phyloP scores from a whole-genome alignment of 2,113 vertebrate species.

The Carlito syrichta region DNA sequence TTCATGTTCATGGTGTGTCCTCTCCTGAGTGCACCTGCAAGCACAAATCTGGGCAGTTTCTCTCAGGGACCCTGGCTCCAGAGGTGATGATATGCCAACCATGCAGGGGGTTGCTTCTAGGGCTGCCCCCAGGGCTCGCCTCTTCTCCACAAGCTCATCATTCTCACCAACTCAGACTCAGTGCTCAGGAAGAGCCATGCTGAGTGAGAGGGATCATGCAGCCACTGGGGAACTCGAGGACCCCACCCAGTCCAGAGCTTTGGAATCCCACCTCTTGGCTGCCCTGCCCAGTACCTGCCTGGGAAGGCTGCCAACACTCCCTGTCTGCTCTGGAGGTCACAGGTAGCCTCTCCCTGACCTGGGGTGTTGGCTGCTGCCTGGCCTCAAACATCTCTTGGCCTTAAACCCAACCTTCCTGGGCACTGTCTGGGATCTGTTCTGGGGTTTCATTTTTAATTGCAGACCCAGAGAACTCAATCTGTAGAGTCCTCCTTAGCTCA shows the following conservation, averaged over 20 bases:
- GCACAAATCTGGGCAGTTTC: background rate
- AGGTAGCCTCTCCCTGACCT: background rate
- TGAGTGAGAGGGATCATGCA: no score
- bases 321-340: background rate
- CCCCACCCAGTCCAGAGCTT: background rate
- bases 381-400: accelerated
- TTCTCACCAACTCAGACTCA: no score
- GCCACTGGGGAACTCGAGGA: background rate
- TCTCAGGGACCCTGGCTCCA: background rate
- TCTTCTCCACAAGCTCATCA: background rate
- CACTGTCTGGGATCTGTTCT: background rate
- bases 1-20: accelerated
- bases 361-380: background rate
- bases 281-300: background rate
- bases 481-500: background rate
- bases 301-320: background rate
- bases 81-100: accelerated
- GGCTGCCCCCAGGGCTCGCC: background rate
- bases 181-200: accelerated
- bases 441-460: background rate
- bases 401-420: background rate
- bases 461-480: background rate
- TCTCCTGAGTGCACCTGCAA: accelerated
- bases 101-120: background rate
- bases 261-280: accelerated